phyloP scores from a whole-genome alignment of 2,888 invertebrate genomes.

The Andrena fulva region DNA sequence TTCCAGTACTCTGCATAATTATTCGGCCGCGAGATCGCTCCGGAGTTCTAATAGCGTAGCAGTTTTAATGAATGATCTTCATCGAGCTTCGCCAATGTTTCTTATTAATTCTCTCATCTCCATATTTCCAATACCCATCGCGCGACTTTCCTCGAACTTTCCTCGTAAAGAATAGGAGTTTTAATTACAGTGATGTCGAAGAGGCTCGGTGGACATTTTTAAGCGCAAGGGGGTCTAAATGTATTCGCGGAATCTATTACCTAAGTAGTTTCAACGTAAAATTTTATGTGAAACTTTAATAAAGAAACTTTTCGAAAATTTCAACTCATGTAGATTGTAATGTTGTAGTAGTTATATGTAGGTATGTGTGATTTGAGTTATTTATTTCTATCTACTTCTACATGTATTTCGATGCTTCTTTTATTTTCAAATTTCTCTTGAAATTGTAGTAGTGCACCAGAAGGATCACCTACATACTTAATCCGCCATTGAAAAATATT shows the following conservation, averaged over 20 bases:
- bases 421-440: no score
- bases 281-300: no score
- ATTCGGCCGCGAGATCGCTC: slow-evolving; percentile 1
- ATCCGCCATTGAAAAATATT: no score
- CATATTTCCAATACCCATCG: slow-evolving; percentile 2
- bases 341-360: no score
- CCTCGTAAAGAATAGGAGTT: neutral
- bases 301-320: no score
- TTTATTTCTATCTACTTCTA: no score
- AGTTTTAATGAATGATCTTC: slow-evolving; percentile 9
- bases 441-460: no score
- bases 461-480: no score
- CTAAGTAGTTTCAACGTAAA: neutral
- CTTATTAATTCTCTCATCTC: slow-evolving; percentile 11
- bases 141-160: neutral
- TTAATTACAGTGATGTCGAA: slow-evolving; percentile 10
- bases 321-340: no score
- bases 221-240: no score
- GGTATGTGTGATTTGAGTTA: no score
- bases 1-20: slow-evolving; percentile 24
- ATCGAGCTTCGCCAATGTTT: neutral
- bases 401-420: no score
- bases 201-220: neutral
- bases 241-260: neutral
- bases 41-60: slow-evolving; percentile 4